These are phyloP conservation scores for Alauda arvensis DNA, from an alignment of 2,797 vertebrate genomes.

Conservation along the genomic window DNA sequence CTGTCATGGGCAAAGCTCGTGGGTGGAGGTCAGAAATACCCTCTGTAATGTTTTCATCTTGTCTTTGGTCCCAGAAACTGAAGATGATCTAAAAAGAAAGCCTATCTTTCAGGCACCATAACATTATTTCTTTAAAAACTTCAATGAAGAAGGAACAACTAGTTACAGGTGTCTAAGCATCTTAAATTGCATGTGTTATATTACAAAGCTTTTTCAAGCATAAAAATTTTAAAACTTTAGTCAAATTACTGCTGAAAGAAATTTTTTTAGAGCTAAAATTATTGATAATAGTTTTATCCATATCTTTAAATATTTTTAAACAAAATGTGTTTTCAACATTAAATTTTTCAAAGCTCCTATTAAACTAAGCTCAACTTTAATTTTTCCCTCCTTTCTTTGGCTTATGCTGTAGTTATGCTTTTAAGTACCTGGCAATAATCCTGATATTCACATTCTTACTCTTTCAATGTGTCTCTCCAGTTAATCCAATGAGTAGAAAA, in stretches of 20 bases:
- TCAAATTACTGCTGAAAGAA: background rate
- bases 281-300: background rate
- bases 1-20: background rate
- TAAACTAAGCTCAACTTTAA: background rate
- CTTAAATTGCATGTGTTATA: background rate
- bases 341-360: background rate
- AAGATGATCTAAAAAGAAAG: background rate
- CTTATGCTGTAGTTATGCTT: background rate
- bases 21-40: background rate
- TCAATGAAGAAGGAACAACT: background rate
- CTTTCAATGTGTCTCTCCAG: background rate
- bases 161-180: background rate
- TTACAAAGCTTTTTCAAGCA: background rate
- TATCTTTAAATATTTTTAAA: background rate
- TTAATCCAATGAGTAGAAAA: background rate
- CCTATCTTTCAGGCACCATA: background rate
- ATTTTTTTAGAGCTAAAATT: background rate
- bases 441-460: background rate
- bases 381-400: background rate
- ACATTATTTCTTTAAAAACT: background rate
- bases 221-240: rapidly evolving
- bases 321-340: background rate
- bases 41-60: background rate
- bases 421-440: background rate
- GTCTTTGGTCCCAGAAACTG: background rate